A percentile compares a stretch with the other conserved stretches of the same genome.
These are phyloP conservation scores for Chiloscyllium plagiosum DNA, from an alignment of 2,113 vertebrate genomes.

Conservation along the genomic window DNA sequence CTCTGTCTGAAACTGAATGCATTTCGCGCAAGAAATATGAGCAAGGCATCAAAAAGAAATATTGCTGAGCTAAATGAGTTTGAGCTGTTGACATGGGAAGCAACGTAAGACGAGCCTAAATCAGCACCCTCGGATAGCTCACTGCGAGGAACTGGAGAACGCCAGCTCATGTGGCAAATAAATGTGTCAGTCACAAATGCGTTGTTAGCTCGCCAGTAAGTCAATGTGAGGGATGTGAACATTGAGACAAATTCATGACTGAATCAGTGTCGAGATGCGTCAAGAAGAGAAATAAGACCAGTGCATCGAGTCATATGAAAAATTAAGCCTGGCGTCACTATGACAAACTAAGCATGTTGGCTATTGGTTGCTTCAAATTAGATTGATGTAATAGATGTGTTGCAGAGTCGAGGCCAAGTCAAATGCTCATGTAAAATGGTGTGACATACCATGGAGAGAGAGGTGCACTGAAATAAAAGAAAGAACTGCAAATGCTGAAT, in stretches of 20 bases:
- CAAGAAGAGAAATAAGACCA: background rate
- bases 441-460: background rate
- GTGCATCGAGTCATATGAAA: background rate
- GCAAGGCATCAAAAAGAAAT: background rate
- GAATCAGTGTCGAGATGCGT: background rate
- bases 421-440: background rate
- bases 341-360: background rate
- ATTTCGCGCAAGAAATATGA: background rate
- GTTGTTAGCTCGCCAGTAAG: background rate
- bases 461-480: too few relatives aligned
- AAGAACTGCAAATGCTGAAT: too few relatives aligned
- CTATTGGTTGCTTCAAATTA: background rate
- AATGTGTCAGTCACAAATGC: background rate
- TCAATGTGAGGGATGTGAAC: background rate
- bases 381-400: background rate
- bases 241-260: background rate
- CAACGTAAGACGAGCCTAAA: background rate
- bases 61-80: background rate
- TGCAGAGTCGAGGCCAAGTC: background rate
- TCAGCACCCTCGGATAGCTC: constrained; percentile 20
- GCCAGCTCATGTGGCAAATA: background rate
- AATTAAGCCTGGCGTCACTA: background rate
- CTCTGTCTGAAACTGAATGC: background rate
- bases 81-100: too few relatives aligned
- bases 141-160: background rate